Evolutionary conservation across 1,140 invertebrate species (phyloP).

Genomic region (Octopus sinensis): DNA sequence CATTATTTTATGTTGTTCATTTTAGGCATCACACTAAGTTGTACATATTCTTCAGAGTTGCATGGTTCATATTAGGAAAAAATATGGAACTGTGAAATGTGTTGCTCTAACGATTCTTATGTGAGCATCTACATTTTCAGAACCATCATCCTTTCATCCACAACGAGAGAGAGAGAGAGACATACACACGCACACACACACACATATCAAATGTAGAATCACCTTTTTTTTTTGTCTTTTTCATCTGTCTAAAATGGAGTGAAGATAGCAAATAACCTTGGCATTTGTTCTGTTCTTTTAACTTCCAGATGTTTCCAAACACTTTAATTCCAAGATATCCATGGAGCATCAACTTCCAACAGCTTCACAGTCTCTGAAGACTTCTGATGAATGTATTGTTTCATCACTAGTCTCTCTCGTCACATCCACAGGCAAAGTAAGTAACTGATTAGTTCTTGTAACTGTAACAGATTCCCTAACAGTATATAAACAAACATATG

Average conservation of each 20-base stretch:
- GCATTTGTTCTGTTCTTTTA: neutral
- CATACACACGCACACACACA: no score
- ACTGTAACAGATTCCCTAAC: neutral
- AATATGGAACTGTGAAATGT: no score
- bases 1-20: no score
- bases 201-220: no score
- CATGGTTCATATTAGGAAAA: no score
- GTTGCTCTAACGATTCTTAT: no score
- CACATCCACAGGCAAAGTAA: slow-evolving; percentile 51
- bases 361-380: slow-evolving; percentile 54
- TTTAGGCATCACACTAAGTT: no score
- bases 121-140: no score
- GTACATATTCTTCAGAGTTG: no score
- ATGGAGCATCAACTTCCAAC: slow-evolving; percentile 58
- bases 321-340: slow-evolving; percentile 58
- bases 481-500: neutral
- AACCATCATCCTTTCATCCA: no score
- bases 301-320: slow-evolving; percentile 55
- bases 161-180: no score
- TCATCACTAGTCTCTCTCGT: slow-evolving; percentile 55
- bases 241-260: neutral
- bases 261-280: neutral
- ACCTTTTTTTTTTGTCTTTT: neutral
- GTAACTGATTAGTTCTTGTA: slow-evolving; percentile 6
- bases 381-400: slow-evolving; percentile 57